Percentiles rank a stretch among this genome's conserved stretches.
These are phyloP conservation scores for Coracias cyanogaster DNA, from an alignment of 2,797 vertebrate genomes.

Conservation along the genomic window DNA sequence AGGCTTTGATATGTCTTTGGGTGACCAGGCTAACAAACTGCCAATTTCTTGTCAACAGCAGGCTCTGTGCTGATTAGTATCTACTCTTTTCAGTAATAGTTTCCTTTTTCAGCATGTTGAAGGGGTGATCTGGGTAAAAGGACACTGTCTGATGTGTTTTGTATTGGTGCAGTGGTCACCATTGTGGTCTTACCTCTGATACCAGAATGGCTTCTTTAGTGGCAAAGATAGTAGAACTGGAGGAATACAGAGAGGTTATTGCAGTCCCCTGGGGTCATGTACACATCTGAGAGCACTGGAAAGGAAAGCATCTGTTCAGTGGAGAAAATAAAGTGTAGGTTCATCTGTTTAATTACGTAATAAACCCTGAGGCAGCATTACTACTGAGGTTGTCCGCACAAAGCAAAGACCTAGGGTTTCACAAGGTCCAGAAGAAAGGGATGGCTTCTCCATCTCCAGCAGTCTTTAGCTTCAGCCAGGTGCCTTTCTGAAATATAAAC, in stretches of 20 bases:
- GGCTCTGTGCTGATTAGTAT: background rate
- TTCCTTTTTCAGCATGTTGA: background rate
- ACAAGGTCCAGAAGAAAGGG: background rate
- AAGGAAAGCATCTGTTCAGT: background rate
- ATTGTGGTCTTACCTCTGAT: background rate
- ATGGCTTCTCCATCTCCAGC: background rate
- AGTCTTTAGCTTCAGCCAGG: background rate
- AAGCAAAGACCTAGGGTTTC: background rate
- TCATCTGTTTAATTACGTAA: background rate
- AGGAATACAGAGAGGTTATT: background rate
- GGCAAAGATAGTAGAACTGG: background rate
- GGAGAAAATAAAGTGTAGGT: background rate
- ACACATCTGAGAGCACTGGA: background rate
- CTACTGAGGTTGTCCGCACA: background rate
- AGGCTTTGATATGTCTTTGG: background rate
- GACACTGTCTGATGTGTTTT: background rate
- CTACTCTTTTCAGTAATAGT: background rate
- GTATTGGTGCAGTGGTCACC: background rate
- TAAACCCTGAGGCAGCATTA: fast-evolving
- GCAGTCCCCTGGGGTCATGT: background rate
- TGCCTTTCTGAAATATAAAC: background rate
- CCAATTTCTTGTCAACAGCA: background rate
- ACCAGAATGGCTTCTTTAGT: background rate
- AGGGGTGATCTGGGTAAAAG: background rate
- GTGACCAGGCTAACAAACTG: background rate